phyloP scores from a whole-genome alignment of 2,888 invertebrate species.

The Oxyteleia sp. region DNA sequence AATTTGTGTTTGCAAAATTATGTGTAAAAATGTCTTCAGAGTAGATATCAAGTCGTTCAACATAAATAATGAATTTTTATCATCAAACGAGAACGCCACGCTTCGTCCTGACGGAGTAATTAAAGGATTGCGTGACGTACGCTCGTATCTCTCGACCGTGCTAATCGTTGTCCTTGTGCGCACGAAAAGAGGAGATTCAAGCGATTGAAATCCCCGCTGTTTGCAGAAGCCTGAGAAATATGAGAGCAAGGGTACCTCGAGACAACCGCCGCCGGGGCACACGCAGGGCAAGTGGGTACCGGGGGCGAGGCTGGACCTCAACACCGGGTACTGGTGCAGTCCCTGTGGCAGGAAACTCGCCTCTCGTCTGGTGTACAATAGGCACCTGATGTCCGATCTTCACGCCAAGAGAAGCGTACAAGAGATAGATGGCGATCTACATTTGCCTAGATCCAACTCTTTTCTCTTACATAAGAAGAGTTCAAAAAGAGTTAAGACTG shows the following conservation, averaged over 20 bases:
- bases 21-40: too few species aligned
- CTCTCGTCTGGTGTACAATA: constrained; percentile 92
- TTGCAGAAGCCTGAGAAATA: constrained; percentile 81
- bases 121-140: constrained; percentile 56
- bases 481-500: constrained; percentile 44
- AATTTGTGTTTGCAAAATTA: too few species aligned
- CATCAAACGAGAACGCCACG: background rate
- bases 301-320: constrained; percentile 88
- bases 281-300: constrained; percentile 95
- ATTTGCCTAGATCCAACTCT: constrained; percentile 63
- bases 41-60: too few species aligned
- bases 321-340: constrained; percentile 93
- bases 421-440: constrained; percentile 89
- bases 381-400: constrained; percentile 92
- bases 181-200: constrained; percentile 17
- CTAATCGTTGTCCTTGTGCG: constrained; percentile 59
- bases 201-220: constrained; percentile 24
- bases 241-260: constrained; percentile 76
- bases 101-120: constrained; percentile 25
- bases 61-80: too few species aligned
- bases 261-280: constrained; percentile 90
- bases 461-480: constrained; percentile 60
- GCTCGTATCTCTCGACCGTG: constrained; percentile 37
- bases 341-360: constrained; percentile 93
- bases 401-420: constrained; percentile 88